These are phyloP conservation scores for Stegodyphus dumicola DNA, from an alignment of 1,140 invertebrate species.

Conservation along the genomic window DNA sequence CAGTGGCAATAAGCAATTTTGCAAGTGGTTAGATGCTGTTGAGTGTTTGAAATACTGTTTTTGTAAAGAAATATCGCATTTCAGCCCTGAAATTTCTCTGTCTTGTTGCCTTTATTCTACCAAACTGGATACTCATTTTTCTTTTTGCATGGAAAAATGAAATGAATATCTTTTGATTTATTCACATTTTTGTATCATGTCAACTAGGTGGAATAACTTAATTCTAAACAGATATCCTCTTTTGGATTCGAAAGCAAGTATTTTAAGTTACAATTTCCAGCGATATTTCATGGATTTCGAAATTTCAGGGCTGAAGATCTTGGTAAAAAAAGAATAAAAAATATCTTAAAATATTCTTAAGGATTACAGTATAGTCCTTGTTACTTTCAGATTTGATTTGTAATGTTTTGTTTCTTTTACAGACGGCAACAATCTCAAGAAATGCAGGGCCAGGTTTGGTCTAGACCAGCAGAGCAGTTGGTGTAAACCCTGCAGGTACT, in stretches of 20 bases:
- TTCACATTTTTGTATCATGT: conserved; percentile 49
- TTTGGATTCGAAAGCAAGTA: too few relatives aligned
- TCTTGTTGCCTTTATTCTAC: not conserved
- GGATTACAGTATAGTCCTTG: too few relatives aligned
- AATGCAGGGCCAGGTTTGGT: conserved; percentile 98
- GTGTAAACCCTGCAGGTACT: conserved; percentile 99
- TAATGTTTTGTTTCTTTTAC: conserved; percentile 23
- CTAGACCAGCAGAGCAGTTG: conserved; percentile 98
- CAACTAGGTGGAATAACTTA: conserved; percentile 53
- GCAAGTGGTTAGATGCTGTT: not conserved
- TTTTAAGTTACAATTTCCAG: too few relatives aligned
- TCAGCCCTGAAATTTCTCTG: conserved; percentile 59
- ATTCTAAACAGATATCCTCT: not conserved
- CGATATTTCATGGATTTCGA: not conserved
- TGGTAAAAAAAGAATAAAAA: not conserved
- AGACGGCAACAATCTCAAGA: conserved; percentile 96
- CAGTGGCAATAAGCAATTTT: not conserved
- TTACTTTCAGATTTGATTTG: not conserved
- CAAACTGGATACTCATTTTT: not conserved
- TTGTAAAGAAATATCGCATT: not conserved
- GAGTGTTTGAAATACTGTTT: not conserved
- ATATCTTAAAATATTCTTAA: not conserved
- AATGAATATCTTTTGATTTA: conserved; percentile 19
- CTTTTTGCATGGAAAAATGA: conserved; percentile 45
- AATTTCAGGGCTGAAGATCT: conserved; percentile 57